Conservation (phyloP, 2,888 invertebrate species). For the Polymixis flavicincta region DNA sequence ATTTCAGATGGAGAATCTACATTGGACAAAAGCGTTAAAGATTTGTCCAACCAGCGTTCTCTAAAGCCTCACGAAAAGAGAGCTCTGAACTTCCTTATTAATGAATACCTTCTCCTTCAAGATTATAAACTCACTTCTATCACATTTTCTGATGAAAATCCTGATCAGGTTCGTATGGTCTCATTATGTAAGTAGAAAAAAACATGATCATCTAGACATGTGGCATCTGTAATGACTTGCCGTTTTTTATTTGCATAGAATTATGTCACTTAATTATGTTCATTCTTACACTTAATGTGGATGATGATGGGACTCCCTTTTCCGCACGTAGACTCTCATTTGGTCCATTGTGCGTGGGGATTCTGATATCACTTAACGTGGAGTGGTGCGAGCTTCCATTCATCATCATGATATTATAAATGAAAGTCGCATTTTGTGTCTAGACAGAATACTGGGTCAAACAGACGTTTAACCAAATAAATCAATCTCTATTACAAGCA, state of each 20-base stretch:
- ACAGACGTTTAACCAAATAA: no score
- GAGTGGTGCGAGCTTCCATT: neutral
- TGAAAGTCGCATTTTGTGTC: no score
- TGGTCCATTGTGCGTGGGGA: no score
- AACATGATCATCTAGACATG: neutral
- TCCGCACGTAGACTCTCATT: no score
- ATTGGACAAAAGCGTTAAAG: slow-evolving; percentile 82
- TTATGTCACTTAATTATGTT: slow-evolving; percentile 1
- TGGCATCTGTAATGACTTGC: slow-evolving; percentile 5
- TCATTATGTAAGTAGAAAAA: slow-evolving; percentile 6
- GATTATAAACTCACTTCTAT: slow-evolving; percentile 96
- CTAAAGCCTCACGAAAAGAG: slow-evolving; percentile 95
- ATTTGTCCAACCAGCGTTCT: slow-evolving; percentile 79
- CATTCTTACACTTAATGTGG: neutral
- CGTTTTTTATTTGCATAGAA: slow-evolving; percentile 6
- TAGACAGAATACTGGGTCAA: no score
- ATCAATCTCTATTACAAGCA: no score
- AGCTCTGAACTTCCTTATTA: slow-evolving; percentile 96
- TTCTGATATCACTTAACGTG: no score
- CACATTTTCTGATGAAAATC: slow-evolving; percentile 97
- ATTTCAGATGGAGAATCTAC: slow-evolving; percentile 86
- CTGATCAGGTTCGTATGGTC: slow-evolving; percentile 92
- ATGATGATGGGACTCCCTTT: no score
- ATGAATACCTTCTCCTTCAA: slow-evolving; percentile 95
- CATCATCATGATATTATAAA: no score